Conservation (phyloP, 2,113 vertebrate species). For the Pomatostomus ruficeps region DNA sequence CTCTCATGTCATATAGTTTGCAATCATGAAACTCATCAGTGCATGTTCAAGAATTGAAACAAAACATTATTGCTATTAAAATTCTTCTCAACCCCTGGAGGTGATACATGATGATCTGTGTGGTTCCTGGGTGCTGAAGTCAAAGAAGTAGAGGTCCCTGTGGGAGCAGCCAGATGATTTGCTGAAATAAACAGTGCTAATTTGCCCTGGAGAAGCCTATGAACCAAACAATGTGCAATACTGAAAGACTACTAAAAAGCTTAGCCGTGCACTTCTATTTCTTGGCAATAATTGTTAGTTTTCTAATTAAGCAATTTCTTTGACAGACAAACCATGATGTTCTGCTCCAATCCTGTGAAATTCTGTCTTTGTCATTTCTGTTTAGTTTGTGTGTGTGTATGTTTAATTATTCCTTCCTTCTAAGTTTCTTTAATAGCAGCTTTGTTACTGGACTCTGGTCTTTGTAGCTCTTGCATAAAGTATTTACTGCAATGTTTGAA, state of each 20-base stretch:
- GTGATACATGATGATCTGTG: constrained; percentile 26
- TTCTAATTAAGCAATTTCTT: not conserved
- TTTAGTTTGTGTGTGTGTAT: not conserved
- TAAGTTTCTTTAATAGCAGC: not conserved
- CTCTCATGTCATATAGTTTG: constrained; percentile 46
- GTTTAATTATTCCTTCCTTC: not conserved
- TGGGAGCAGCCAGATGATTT: not conserved
- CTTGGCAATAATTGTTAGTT: not conserved
- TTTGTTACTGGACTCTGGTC: not conserved
- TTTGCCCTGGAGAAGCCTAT: not conserved
- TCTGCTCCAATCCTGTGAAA: not conserved
- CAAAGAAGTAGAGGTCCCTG: not conserved
- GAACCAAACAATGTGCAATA: not conserved
- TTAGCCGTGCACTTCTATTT: not conserved
- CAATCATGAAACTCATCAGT: constrained; percentile 51
- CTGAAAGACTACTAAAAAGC: not conserved
- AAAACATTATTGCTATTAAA: constrained; percentile 47
- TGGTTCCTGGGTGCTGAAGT: not conserved
- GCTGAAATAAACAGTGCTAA: constrained; percentile 18
- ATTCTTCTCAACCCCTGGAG: constrained; percentile 47
- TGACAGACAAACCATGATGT: not conserved
- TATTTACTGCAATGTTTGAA: not conserved
- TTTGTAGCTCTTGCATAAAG: not conserved
- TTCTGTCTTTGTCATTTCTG: not conserved
- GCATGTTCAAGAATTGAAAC: constrained; percentile 29